A percentile compares a stretch with the other conserved stretches of the same genome.
Evolutionary conservation across 2,113 vertebrate species (phyloP).

Genomic region (Gopherus flavomarginatus): DNA sequence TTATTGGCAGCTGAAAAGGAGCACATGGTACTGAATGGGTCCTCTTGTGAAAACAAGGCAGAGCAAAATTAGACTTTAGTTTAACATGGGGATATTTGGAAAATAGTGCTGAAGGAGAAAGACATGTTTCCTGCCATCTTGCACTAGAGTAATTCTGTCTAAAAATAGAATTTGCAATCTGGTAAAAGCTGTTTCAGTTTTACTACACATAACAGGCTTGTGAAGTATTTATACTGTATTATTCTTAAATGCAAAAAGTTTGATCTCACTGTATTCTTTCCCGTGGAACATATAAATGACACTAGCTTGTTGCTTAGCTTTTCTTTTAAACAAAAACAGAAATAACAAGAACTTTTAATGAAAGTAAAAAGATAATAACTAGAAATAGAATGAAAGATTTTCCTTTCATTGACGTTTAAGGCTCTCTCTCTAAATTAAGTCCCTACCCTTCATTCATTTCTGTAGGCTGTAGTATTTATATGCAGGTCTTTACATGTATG

Average conservation of each 20-base stretch:
- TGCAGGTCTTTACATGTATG: neutral
- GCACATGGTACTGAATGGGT: slow-evolving; percentile 81
- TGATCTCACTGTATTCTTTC: slow-evolving; percentile 46
- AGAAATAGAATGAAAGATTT: neutral
- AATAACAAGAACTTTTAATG: neutral
- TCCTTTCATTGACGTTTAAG: neutral
- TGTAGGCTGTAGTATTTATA: neutral
- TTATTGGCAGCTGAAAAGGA: slow-evolving; percentile 86
- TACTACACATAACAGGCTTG: neutral
- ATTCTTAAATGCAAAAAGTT: slow-evolving; percentile 48
- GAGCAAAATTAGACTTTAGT: slow-evolving; percentile 76
- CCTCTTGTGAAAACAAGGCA: slow-evolving; percentile 82
- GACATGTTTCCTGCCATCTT: slow-evolving; percentile 65
- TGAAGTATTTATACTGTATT: slow-evolving; percentile 66
- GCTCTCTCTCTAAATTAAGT: neutral
- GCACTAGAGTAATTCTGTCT: slow-evolving; percentile 61
- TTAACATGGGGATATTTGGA: slow-evolving; percentile 77
- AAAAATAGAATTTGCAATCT: slow-evolving; percentile 21
- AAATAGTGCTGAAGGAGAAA: slow-evolving; percentile 71
- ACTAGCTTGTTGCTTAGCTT: neutral
- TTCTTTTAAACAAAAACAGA: neutral
- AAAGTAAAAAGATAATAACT: slow-evolving; percentile 11
- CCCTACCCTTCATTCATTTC: neutral
- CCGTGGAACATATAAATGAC: slow-evolving; percentile 22
- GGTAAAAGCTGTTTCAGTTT: slow-evolving; percentile 63